A percentile compares a stretch with the other conserved stretches of the same genome.
Conservation (phyloP, 2,888 invertebrate genomes). For the Drosophila seclusa region DNA sequence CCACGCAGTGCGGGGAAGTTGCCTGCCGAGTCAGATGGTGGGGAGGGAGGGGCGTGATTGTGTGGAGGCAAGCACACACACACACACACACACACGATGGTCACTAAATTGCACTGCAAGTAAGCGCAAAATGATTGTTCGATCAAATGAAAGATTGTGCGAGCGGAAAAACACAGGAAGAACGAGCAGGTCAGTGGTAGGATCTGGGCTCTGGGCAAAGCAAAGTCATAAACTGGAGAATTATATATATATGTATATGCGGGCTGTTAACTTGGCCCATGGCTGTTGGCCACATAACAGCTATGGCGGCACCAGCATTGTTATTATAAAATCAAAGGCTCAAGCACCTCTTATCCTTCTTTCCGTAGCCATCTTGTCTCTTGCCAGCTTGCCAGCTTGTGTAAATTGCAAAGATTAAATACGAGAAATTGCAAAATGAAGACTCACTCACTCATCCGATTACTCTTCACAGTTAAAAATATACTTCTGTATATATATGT, state of each 20-base stretch:
- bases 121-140: constrained; percentile 77
- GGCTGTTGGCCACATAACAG: constrained; percentile 66
- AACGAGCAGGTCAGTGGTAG: constrained; percentile 19
- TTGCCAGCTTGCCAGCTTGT: constrained; percentile 12
- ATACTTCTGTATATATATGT: background rate
- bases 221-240: constrained; percentile 67
- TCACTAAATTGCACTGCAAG: constrained; percentile 67
- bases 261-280: constrained; percentile 13
- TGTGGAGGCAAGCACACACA: constrained; percentile 57
- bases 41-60: constrained; percentile 55
- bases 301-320: constrained; percentile 74
- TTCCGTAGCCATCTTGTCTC: background rate
- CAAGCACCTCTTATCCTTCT: background rate
- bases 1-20: background rate
- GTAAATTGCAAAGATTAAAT: constrained; percentile 81
- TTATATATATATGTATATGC: constrained; percentile 46
- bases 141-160: constrained; percentile 69
- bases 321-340: constrained; percentile 65
- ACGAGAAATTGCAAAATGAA: constrained; percentile 71
- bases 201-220: constrained; percentile 49
- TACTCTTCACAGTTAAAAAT: background rate
- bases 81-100: constrained; percentile 11
- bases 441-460: constrained; percentile 64
- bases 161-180: constrained; percentile 11
- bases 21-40: constrained; percentile 22